These are phyloP conservation scores for Microtus montanus DNA, from an alignment of 2,113 vertebrate species.

Conservation along the genomic window DNA sequence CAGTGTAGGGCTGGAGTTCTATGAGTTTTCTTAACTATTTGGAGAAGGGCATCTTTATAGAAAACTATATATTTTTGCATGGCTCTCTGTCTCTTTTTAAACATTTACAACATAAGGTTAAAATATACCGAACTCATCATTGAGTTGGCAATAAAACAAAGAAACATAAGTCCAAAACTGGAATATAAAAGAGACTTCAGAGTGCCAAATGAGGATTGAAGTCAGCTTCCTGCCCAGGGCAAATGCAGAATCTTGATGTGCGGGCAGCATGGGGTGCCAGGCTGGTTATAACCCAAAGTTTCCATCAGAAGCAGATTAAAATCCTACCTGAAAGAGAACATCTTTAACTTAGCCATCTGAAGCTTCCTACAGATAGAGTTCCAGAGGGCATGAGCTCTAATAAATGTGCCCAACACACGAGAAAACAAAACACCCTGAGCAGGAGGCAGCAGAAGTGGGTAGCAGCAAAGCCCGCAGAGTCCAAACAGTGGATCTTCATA, in stretches of 20 bases:
- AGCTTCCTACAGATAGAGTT: conserved; percentile 1
- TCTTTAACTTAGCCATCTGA: neutral
- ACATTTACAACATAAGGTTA: conserved; percentile 30
- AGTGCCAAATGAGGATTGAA: neutral
- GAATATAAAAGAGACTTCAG: neutral
- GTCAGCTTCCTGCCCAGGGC: neutral
- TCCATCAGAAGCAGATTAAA: conserved; percentile 46
- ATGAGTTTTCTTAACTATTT: neutral
- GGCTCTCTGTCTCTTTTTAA: neutral
- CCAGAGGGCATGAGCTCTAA: neutral
- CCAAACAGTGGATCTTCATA: neutral
- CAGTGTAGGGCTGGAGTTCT: neutral
- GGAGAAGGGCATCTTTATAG: neutral
- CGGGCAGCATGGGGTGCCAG: neutral
- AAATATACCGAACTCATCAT: neutral
- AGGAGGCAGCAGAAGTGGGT: neutral
- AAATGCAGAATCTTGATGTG: neutral
- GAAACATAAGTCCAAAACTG: conserved; percentile 20
- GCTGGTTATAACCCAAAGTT: neutral
- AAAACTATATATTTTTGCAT: neutral
- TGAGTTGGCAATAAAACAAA: conserved; percentile 28
- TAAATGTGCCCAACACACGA: neutral
- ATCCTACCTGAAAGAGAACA: conserved; percentile 29
- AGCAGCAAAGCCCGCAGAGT: neutral
- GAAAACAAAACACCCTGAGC: neutral